Conservation (phyloP, 2,888 invertebrate genomes). For the Hoplodrina blanda region DNA sequence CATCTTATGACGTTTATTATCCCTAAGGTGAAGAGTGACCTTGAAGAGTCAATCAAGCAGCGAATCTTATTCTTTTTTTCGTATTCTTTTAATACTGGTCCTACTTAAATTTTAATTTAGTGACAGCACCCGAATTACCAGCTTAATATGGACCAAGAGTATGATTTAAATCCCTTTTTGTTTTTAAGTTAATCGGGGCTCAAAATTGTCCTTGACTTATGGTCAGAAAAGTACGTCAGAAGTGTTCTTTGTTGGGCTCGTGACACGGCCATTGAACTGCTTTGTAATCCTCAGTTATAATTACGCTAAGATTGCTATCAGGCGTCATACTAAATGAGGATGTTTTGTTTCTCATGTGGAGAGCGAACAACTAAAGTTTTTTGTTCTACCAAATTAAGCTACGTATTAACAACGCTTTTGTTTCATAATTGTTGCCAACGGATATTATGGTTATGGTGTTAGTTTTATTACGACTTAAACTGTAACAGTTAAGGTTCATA, state of each 20-base stretch:
- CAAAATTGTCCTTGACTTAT: conserved; percentile 32
- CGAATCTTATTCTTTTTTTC: conserved; percentile 5
- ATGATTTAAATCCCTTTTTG: conserved; percentile 29
- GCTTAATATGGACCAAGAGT: conserved; percentile 1
- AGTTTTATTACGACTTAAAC: conserved; percentile 41
- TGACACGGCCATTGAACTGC: conserved; percentile 65
- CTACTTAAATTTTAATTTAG: neutral
- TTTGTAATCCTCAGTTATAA: conserved; percentile 80
- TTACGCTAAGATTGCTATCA: conserved; percentile 83
- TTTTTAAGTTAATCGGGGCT: conserved; percentile 16
- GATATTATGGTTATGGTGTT: conserved; percentile 51
- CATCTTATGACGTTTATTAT: neutral
- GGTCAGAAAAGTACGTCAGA: conserved; percentile 31
- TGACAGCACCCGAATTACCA: conserved; percentile 6
- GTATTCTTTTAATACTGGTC: neutral
- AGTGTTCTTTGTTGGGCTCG: conserved; percentile 46
- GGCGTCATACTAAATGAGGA: conserved; percentile 77
- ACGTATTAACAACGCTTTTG: conserved; percentile 71
- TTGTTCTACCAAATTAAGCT: conserved; percentile 75
- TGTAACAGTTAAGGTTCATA: conserved; percentile 26
- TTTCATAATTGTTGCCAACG: conserved; percentile 64
- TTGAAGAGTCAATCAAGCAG: neutral
- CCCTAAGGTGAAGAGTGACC: neutral
- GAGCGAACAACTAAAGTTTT: conserved; percentile 68
- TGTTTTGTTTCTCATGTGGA: conserved; percentile 77